Conservation (phyloP, 2,113 vertebrate genomes). For the Regulus satrapa region DNA sequence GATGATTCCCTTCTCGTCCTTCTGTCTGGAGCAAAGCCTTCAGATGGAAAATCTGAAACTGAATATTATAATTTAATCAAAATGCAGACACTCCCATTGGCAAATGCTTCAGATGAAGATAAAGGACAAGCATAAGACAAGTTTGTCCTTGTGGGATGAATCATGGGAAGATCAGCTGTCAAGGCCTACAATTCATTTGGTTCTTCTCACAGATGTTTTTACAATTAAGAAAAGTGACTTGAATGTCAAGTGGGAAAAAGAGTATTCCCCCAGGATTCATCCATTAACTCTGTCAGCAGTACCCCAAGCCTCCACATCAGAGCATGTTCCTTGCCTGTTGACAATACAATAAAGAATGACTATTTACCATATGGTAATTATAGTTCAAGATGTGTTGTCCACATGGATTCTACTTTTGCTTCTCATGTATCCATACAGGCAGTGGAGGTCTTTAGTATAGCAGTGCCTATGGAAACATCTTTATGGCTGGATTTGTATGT, state of each 20-base stretch:
- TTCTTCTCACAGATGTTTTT: conserved; percentile 56
- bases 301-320: conserved; percentile 34
- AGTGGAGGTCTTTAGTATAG: background rate
- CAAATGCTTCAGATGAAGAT: background rate
- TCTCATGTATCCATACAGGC: background rate
- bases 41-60: background rate
- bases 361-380: conserved; percentile 42
- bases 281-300: conserved; percentile 37
- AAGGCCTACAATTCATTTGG: conserved; percentile 44
- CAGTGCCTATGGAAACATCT: background rate
- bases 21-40: background rate
- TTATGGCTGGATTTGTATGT: background rate
- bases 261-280: conserved; percentile 36
- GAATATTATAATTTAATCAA: conserved; percentile 5
- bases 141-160: conserved; percentile 37
- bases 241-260: conserved; percentile 44
- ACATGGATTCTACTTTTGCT: conserved; percentile 17
- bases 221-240: conserved; percentile 46
- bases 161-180: conserved; percentile 43
- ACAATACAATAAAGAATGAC: conserved; percentile 48
- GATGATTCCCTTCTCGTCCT: background rate
- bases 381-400: conserved; percentile 56
- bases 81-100: conserved; percentile 16
- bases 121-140: conserved; percentile 32
- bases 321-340: conserved; percentile 34